Percentiles rank a stretch among this genome's conserved stretches.
Conservation (phyloP, 2,113 vertebrate genomes). For the Orientallactaga bullata region DNA sequence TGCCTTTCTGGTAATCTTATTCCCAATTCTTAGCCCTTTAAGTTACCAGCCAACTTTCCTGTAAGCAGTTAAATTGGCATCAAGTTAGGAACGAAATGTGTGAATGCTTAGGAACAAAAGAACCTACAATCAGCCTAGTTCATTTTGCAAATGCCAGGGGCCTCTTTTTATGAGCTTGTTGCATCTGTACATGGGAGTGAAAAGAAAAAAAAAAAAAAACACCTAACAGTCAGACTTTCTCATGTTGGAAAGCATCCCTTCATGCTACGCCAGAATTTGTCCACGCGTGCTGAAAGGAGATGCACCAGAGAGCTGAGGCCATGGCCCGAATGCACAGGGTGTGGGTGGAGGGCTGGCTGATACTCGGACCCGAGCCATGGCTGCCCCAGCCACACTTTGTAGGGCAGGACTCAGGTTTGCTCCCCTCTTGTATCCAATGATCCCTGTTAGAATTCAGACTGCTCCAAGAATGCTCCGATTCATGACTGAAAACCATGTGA, state of each 20-base stretch:
- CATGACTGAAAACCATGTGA: neutral
- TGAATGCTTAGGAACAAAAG: neutral
- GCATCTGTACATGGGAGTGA: neutral
- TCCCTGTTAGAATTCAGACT: neutral
- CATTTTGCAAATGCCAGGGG: neutral
- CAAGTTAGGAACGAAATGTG: neutral
- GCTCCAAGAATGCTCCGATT: neutral
- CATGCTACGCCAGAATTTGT: neutral
- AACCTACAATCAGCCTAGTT: neutral
- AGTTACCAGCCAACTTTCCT: neutral
- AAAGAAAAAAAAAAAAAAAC: neutral
- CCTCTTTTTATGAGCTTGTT: slow-evolving; percentile 1
- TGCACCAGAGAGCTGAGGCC: neutral
- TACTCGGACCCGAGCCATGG: neutral
- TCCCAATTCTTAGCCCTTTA: slow-evolving; percentile 36
- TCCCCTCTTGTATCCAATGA: neutral
- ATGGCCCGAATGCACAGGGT: neutral
- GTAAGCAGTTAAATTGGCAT: neutral
- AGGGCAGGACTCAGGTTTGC: neutral
- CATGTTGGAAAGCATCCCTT: neutral
- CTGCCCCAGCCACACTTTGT: neutral
- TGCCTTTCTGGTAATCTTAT: slow-evolving; percentile 17
- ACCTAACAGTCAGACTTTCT: neutral
- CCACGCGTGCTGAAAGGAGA: neutral
- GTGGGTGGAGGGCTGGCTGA: too few species aligned